These are phyloP conservation scores for Pocillopora damicornis DNA, from an alignment of 64 coral and sea anemone genomes.

Conservation along the genomic window DNA sequence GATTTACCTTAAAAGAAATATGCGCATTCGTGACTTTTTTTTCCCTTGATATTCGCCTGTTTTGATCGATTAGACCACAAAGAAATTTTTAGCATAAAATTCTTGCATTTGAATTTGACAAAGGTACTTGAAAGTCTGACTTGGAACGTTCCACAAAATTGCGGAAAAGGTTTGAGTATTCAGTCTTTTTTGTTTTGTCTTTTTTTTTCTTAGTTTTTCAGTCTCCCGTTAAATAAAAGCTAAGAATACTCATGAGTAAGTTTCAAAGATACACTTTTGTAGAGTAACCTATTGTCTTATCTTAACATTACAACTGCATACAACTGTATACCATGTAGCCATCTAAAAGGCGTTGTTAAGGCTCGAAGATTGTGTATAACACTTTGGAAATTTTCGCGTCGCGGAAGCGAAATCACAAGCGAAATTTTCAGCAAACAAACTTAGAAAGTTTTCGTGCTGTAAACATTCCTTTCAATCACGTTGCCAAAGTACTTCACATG, in stretches of 20 bases:
- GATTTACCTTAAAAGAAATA: background rate
- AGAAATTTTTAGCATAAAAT: background rate
- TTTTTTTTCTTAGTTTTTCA: no score
- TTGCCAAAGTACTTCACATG: background rate
- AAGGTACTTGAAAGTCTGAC: background rate
- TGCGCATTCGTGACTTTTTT: background rate
- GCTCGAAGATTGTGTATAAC: no score
- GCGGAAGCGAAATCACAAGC: no score
- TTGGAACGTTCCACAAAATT: background rate
- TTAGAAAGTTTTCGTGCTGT: background rate
- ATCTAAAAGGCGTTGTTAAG: no score
- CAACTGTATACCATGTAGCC: no score
- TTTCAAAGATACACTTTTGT: no score
- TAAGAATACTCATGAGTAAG: no score
- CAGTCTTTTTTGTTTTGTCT: no score
- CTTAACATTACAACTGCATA: no score
- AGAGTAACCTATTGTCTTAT: no score
- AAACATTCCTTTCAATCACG: background rate
- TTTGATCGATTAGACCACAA: background rate
- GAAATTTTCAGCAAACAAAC: background rate
- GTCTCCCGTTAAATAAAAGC: no score
- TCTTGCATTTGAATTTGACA: background rate
- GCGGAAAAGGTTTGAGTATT: background rate
- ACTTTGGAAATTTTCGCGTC: no score
- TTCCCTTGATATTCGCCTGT: slow-evolving; percentile 7